These are phyloP conservation scores for Tenthredo livida DNA, from an alignment of 2,888 invertebrate species.

Conservation along the genomic window DNA sequence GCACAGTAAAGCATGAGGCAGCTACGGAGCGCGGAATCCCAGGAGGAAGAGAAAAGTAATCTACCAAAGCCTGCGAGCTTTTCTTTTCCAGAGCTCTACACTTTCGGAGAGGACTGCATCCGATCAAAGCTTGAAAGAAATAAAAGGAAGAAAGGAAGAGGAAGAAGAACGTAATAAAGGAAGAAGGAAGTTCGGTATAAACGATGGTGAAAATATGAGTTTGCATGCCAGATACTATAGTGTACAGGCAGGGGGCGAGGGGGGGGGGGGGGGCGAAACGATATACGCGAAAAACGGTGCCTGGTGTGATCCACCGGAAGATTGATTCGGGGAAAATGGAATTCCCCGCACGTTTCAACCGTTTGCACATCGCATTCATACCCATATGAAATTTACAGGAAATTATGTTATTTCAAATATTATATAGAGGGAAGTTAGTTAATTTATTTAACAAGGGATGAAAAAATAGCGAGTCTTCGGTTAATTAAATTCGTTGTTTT, in stretches of 20 bases:
- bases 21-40: neutral
- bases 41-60: constrained; percentile 34
- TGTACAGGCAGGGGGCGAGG: neutral
- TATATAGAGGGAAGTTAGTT: too few relatives aligned
- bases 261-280: neutral
- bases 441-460: too few relatives aligned
- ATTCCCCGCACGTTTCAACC: neutral
- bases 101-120: neutral
- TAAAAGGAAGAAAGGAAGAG: neutral
- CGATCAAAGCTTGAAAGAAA: constrained; percentile 18
- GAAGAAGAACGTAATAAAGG: neutral
- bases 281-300: neutral
- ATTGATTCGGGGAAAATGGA: neutral
- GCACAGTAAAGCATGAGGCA: neutral
- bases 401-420: too few relatives aligned
- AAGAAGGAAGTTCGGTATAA: neutral
- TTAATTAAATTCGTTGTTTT: too few relatives aligned
- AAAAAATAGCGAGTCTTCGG: too few relatives aligned
- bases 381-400: too few relatives aligned
- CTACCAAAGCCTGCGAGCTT: constrained; percentile 26
- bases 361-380: neutral
- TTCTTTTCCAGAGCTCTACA: constrained; percentile 2
- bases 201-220: constrained; percentile 14
- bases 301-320: constrained; percentile 4
- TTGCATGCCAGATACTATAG: neutral